Evolutionary conservation across 92 coral and sea anemone species (phyloP).

Genomic region (Phenganax marumi): DNA sequence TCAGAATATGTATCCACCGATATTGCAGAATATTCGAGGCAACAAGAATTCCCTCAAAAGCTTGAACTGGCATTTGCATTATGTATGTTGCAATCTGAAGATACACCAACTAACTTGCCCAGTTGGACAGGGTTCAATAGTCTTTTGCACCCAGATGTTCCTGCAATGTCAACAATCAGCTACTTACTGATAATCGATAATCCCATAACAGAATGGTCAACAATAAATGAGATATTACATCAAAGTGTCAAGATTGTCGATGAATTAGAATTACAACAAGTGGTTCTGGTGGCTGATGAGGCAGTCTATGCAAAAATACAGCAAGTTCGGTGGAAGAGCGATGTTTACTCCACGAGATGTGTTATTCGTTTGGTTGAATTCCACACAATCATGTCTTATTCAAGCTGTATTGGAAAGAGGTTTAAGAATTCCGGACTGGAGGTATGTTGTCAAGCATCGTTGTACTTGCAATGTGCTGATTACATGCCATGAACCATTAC

Average conservation of each 20-base stretch:
- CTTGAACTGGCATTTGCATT: not conserved
- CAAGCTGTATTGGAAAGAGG: not conserved
- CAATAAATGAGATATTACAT: not conserved
- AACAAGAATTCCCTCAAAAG: not conserved
- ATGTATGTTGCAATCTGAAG: slow-evolving; percentile 3
- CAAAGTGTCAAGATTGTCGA: slow-evolving; percentile 7
- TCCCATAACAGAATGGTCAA: slow-evolving; percentile 9
- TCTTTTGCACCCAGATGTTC: not conserved
- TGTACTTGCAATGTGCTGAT: not conserved
- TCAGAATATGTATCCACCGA: not conserved
- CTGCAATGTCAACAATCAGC: slow-evolving; percentile 4
- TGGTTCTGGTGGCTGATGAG: slow-evolving; percentile 17
- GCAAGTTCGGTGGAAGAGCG: slow-evolving; percentile 42
- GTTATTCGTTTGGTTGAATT: slow-evolving; percentile 35
- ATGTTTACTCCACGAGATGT: not conserved
- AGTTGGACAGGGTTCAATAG: slow-evolving; percentile 17
- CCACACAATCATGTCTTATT: slow-evolving; percentile 31
- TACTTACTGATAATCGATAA: slow-evolving; percentile 11
- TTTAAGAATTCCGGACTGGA: slow-evolving; percentile 45
- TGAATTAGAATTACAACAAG: not conserved
- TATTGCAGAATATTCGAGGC: not conserved
- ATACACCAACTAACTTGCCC: not conserved
- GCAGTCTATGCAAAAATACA: slow-evolving; percentile 40
- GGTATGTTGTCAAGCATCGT: slow-evolving; percentile 12
- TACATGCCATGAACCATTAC: not conserved